Evolutionary conservation across 92 coral and sea anemone species (phyloP).

Genomic region (Zoanthus sansibaricus): DNA sequence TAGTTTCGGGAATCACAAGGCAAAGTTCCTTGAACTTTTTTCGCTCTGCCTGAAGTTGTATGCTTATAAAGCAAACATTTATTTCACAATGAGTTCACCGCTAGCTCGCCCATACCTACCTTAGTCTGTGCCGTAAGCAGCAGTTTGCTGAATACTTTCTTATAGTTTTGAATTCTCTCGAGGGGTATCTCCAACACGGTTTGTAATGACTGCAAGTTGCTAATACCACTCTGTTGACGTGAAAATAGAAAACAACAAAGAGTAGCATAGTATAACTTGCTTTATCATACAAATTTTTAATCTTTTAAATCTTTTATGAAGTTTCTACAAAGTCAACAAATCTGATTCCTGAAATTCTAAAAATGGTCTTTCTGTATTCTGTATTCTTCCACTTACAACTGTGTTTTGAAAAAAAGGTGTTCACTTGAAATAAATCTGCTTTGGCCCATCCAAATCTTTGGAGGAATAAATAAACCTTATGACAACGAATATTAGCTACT

Average conservation of each 20-base stretch:
- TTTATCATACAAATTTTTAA: background rate
- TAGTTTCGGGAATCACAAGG: too few species aligned
- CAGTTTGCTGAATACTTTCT: conserved; percentile 44
- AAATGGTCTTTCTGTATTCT: too few species aligned
- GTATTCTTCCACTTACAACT: too few species aligned
- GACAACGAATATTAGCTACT: too few species aligned
- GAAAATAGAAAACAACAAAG: background rate
- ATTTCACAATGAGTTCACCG: background rate
- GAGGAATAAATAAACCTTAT: too few species aligned
- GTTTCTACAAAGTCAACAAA: background rate
- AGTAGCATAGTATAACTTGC: background rate
- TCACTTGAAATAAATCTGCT: too few species aligned
- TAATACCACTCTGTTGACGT: conserved; percentile 30
- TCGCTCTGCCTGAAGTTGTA: too few species aligned
- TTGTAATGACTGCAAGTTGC: conserved; percentile 45
- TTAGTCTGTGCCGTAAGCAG: conserved; percentile 44
- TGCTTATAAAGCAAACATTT: background rate
- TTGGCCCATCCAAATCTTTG: too few species aligned
- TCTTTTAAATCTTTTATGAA: background rate
- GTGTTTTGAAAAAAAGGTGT: too few species aligned
- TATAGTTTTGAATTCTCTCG: conserved; percentile 46
- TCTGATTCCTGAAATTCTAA: too few species aligned
- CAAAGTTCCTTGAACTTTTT: too few species aligned
- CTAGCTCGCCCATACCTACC: background rate
- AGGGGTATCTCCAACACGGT: conserved; percentile 49